Evolutionary conservation across 2,888 invertebrate species (phyloP).

Genomic region (Melanostoma scalare): DNA sequence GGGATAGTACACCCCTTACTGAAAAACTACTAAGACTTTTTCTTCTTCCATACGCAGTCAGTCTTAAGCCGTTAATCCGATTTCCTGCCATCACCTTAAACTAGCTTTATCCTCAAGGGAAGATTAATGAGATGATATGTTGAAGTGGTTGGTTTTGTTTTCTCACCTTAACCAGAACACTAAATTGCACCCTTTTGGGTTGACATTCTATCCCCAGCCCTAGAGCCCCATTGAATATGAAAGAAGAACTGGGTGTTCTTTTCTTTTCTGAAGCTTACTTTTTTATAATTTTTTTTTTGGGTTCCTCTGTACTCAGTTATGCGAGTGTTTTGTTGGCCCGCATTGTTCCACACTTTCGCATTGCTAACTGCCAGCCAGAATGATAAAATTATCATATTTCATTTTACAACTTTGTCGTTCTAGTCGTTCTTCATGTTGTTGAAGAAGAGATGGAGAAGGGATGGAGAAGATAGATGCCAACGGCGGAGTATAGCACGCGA

Average conservation of each 20-base stretch:
- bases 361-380: conserved; percentile 68
- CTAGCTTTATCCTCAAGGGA: conserved; percentile 62
- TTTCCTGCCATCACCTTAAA: conserved; percentile 67
- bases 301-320: conserved; percentile 28
- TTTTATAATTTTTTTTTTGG: conserved; percentile 5
- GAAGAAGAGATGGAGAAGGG: neutral
- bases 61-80: conserved; percentile 70
- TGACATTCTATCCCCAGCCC: conserved; percentile 7
- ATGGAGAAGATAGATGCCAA: conserved; percentile 8
- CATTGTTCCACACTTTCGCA: conserved; percentile 71
- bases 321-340: conserved; percentile 65
- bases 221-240: neutral
- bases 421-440: conserved; percentile 20
- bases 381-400: conserved; percentile 74
- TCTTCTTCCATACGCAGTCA: conserved; percentile 36
- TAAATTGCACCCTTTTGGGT: conserved; percentile 30
- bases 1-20: neutral
- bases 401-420: conserved; percentile 72
- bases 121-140: conserved; percentile 70
- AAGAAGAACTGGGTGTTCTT: neutral
- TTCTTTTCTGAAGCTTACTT: no score
- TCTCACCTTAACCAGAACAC: conserved; percentile 46
- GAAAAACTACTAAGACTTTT: neutral
- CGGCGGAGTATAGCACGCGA: conserved; percentile 43
- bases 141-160: conserved; percentile 56